Evolutionary conservation across 2,797 vertebrate species (phyloP), one percentile per base, ranked within the genome.

Genomic region (Neosilurus mollespiculum): DNA sequence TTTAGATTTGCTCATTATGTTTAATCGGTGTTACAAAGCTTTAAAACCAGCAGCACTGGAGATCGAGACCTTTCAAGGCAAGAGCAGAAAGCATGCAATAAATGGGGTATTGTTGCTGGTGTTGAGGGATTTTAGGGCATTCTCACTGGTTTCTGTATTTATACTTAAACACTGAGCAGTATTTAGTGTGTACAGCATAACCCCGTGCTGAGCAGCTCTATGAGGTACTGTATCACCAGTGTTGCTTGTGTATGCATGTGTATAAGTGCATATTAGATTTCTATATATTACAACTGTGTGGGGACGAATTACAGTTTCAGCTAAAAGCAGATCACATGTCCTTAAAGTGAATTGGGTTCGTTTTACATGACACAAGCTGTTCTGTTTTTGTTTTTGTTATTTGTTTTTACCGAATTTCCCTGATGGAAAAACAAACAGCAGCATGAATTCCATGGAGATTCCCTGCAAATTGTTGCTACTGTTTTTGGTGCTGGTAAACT

Each of bases 161-260:
- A 91, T 91, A 87, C 89, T 78, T 90, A 87, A 93, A 93, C 88
- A 92, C 90, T 85, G 86, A 89, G 90, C 94, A 95, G 95, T 95
- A 95, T 95, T 95, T 93, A 88, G 91, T 90, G 83, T 89, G 83
- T 76, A 86, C 81, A 83, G 89, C 85, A 83, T 90, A 88, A 89
- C 90, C 84, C 67, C 58, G 59, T 87, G 82, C 81, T 90, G 69
- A 86, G 62, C 88, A 85, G 75, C 72, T 86, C 53, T 84, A 43
- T 34, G 69, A 61, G 65, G 72, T 80, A 73, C 73, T 70, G 66
- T 80, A 70, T 83, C 78, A 78, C 62, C 83, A 80, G 78, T 83
- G 77, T 80, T 86, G 83, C 78, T 71, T 80, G 83, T 86, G 71
- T 83, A 22, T 85, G 65, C 80, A 54, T 81, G 56, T 64, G 15